phyloP scores from a whole-genome alignment of 2,797 vertebrate genomes.

The Vireo griseus region DNA sequence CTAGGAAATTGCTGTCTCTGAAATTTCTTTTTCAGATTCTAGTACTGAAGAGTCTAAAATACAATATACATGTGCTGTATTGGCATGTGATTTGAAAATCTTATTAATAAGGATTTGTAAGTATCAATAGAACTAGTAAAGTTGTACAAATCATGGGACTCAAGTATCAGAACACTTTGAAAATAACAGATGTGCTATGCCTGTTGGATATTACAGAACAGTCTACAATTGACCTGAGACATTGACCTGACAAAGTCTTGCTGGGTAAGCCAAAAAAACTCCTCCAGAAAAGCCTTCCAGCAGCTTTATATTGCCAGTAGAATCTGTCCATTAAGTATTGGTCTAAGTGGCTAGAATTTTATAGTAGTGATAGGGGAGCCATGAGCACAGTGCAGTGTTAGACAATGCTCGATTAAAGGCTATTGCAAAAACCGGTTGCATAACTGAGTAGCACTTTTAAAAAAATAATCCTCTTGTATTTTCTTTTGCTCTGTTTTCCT shows the following conservation, averaged over 20 bases:
- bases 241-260: neutral
- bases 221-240: neutral
- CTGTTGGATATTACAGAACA: neutral
- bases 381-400: neutral
- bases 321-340: neutral
- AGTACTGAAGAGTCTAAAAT: neutral
- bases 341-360: neutral
- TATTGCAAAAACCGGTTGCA: neutral
- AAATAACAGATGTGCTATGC: neutral
- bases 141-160: neutral
- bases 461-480: neutral
- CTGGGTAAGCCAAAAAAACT: neutral
- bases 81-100: neutral
- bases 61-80: neutral
- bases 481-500: neutral
- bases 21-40: neutral
- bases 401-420: neutral
- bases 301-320: neutral
- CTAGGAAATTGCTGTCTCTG: neutral
- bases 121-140: neutral
- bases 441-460: neutral
- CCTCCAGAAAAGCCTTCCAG: neutral
- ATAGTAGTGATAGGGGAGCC: neutral
- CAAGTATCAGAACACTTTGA: neutral
- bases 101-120: neutral